Percentiles rank a stretch among this genome's conserved stretches.
Evolutionary conservation across 2,113 vertebrate species (phyloP).

Genomic region (Xenopus laevis): DNA sequence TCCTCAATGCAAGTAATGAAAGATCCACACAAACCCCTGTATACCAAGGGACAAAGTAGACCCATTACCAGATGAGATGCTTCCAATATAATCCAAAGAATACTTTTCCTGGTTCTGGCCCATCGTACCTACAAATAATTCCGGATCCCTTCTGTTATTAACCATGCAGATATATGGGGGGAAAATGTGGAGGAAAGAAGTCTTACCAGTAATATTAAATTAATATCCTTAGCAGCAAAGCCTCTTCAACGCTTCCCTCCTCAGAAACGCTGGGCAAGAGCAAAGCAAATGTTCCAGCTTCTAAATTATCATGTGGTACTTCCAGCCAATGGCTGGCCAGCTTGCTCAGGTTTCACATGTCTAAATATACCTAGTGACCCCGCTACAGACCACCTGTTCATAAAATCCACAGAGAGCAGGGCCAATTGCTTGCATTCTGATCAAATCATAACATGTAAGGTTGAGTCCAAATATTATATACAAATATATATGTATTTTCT

Average conservation of each 20-base stretch:
- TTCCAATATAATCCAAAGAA: neutral
- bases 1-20: no score
- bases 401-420: constrained; percentile 69
- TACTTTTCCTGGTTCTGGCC: neutral
- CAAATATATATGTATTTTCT: no score
- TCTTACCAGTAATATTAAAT: constrained; percentile 85
- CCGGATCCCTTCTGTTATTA: neutral
- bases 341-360: constrained; percentile 86
- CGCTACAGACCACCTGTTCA: constrained; percentile 89
- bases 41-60: no score
- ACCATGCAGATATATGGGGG: neutral
- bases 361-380: constrained; percentile 96
- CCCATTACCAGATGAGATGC: neutral
- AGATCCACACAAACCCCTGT: no score
- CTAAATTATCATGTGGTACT: constrained; percentile 74
- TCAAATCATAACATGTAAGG: constrained; percentile 39
- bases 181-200: constrained; percentile 25
- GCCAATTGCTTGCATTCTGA: constrained; percentile 55
- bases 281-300: constrained; percentile 62
- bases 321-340: constrained; percentile 73
- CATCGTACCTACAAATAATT: neutral
- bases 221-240: constrained; percentile 84
- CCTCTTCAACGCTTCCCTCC: constrained; percentile 92
- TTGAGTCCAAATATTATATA: neutral
- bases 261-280: constrained; percentile 82